Percentiles rank a stretch among this genome's conserved stretches.
These are phyloP conservation scores for Sweltsa coloradensis DNA, from an alignment of 1,140 invertebrate genomes.

Conservation along the genomic window DNA sequence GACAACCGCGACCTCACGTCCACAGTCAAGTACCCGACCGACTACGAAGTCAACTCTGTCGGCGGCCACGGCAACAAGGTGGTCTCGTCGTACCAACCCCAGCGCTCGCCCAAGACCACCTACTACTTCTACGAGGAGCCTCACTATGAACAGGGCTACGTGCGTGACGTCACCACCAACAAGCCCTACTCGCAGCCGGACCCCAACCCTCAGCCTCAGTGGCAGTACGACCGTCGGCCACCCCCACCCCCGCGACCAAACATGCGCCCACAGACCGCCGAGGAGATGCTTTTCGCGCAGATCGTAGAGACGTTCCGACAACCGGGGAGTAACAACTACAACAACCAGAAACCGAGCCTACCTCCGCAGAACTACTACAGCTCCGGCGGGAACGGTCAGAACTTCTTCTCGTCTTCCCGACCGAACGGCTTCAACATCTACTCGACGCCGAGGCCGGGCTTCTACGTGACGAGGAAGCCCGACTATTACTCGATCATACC, in stretches of 20 bases:
- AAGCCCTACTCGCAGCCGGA: not conserved
- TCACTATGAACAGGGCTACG: constrained; percentile 12
- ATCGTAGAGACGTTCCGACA: too few relatives aligned
- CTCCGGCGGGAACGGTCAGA: too few relatives aligned
- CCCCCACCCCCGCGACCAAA: not conserved
- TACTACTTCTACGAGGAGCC: constrained; percentile 27
- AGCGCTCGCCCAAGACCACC: constrained; percentile 13
- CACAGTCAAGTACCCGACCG: not conserved
- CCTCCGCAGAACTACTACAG: not conserved
- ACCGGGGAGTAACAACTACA: constrained; percentile 1
- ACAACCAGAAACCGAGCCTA: not conserved
- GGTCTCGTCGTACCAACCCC: not conserved
- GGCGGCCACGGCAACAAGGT: constrained; percentile 3
- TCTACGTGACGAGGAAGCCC: too few relatives aligned
- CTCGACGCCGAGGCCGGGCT: too few relatives aligned
- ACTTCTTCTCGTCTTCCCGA: too few relatives aligned
- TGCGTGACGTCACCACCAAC: constrained; percentile 5
- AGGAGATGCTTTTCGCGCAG: too few relatives aligned
- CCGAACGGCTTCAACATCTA: too few relatives aligned
- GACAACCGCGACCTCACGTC: not conserved
- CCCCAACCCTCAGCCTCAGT: not conserved
- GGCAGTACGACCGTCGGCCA: not conserved
- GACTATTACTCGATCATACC: too few relatives aligned
- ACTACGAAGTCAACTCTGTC: not conserved
- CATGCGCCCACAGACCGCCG: too few relatives aligned